A percentile compares a stretch with the other conserved stretches of the same genome.
phyloP scores from a whole-genome alignment of 2,113 vertebrate genomes.

The Urocynchramus pylzowi region DNA sequence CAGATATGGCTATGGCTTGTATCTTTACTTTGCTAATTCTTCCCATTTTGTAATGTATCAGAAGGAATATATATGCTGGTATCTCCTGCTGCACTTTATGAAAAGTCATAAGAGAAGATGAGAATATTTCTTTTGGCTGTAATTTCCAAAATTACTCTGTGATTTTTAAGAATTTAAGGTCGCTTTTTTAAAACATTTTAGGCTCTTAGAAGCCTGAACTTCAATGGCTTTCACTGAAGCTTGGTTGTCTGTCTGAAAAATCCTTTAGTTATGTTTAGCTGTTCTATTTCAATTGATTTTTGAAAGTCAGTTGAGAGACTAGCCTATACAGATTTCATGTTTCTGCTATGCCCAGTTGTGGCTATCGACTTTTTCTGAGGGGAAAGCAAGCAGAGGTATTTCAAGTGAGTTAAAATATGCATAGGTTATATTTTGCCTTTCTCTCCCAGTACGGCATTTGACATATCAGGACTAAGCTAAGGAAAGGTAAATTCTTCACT shows the following conservation, averaged over 20 bases:
- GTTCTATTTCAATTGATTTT: background rate
- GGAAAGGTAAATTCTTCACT: background rate
- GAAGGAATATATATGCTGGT: background rate
- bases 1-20: background rate
- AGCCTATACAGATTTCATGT: background rate
- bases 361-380: background rate
- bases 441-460: background rate
- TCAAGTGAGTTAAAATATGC: background rate
- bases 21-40: background rate
- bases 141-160: background rate
- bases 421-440: background rate
- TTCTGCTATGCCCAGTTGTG: background rate
- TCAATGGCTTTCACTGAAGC: background rate
- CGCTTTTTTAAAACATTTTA: background rate
- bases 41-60: background rate
- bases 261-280: background rate
- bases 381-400: background rate
- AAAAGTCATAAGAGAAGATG: background rate
- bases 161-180: background rate
- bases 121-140: background rate
- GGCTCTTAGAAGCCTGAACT: background rate
- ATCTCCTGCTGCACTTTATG: background rate
- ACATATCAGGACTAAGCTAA: background rate
- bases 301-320: background rate
- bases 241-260: background rate